Percentiles rank a stretch among this genome's conserved stretches.
Conservation (phyloP, 2,797 vertebrate genomes). For the Astyanax mexicanus region DNA sequence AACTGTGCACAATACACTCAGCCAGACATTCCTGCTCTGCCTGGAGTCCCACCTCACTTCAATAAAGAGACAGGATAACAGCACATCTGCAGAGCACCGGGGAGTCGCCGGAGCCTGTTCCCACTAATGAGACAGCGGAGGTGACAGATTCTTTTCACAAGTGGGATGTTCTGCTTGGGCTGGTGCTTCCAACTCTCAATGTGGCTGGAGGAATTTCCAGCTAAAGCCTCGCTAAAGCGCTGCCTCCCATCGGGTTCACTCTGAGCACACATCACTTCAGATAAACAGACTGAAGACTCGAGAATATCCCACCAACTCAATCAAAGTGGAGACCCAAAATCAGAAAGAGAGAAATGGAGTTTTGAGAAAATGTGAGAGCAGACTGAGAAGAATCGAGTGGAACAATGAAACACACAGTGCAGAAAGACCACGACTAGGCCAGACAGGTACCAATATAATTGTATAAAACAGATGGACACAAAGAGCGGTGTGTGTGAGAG, state of each 20-base stretch:
- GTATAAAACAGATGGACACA: neutral
- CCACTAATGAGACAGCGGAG: constrained; percentile 60
- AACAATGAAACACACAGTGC: constrained; percentile 11
- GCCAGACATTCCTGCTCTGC: neutral
- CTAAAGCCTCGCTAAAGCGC: constrained; percentile 58
- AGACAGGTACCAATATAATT: neutral
- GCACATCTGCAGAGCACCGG: constrained; percentile 55
- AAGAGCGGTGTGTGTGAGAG: neutral
- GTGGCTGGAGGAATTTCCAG: constrained; percentile 69
- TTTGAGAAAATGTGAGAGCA: neutral
- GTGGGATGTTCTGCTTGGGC: constrained; percentile 64
- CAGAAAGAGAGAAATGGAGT: neutral
- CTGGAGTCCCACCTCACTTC: neutral
- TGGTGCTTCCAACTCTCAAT: constrained; percentile 65
- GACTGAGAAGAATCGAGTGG: constrained; percentile 46
- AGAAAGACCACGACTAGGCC: neutral
- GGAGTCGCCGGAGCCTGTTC: constrained; percentile 54
- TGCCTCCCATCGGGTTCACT: constrained; percentile 66
- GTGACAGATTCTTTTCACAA: constrained; percentile 55
- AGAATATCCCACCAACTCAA: constrained; percentile 34
- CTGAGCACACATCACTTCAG: constrained; percentile 60
- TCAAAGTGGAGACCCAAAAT: constrained; percentile 1
- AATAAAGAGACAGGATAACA: constrained; percentile 44
- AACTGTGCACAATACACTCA: neutral
- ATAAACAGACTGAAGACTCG: constrained; percentile 1